Percentiles rank a stretch among this genome's conserved stretches.
These are phyloP conservation scores for Barbus barbus DNA, from an alignment of 2,113 vertebrate genomes.

Conservation along the genomic window DNA sequence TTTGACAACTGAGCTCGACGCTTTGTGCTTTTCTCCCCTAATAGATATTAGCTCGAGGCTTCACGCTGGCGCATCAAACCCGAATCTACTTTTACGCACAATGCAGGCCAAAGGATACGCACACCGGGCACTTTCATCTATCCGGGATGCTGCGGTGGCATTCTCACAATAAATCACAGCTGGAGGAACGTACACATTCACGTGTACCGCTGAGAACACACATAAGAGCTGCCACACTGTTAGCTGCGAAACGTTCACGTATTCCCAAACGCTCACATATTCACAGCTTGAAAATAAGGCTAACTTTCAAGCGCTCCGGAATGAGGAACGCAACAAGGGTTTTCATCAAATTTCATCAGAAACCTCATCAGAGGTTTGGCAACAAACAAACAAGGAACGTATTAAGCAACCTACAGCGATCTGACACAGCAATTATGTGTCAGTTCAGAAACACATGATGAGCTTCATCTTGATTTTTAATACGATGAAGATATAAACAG, in stretches of 20 bases:
- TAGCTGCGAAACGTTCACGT: neutral
- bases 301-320: neutral
- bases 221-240: neutral
- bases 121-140: slow-evolving; percentile 15
- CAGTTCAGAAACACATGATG: neutral
- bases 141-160: neutral
- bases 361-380: neutral
- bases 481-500: neutral
- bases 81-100: slow-evolving; percentile 29
- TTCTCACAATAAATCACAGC: slow-evolving; percentile 22
- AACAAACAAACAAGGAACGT: neutral
- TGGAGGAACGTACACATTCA: slow-evolving; percentile 9
- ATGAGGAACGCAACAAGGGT: neutral
- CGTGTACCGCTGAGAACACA: neutral
- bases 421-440: neutral
- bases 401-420: neutral
- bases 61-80: slow-evolving; percentile 31
- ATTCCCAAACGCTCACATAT: neutral
- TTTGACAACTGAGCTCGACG: slow-evolving; percentile 9
- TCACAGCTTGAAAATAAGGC: slow-evolving; percentile 29
- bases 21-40: slow-evolving; percentile 11
- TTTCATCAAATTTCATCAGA: slow-evolving; percentile 28
- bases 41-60: slow-evolving; percentile 27
- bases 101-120: neutral
- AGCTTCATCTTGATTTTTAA: neutral